A percentile compares a stretch with the other conserved stretches of the same genome.
Evolutionary conservation across 2,888 invertebrate species (phyloP).

Genomic region (Ctenicera cuprea): DNA sequence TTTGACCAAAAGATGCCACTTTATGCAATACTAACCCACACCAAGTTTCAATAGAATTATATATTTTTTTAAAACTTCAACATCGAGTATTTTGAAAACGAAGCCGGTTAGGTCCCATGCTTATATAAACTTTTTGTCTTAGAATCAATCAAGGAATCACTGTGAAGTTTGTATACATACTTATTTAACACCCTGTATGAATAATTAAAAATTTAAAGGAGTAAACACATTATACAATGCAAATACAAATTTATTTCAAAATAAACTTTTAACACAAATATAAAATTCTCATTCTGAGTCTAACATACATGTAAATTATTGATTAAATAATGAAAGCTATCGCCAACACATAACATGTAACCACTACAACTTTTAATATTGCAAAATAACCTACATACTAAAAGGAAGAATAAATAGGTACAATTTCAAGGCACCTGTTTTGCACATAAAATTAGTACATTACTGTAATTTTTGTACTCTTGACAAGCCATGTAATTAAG

Average conservation of each 20-base stretch:
- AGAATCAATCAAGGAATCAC: no score
- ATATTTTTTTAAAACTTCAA: no score
- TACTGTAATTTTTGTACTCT: conserved; percentile 4
- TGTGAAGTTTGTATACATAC: no score
- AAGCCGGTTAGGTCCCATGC: no score
- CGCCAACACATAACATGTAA: conserved; percentile 3
- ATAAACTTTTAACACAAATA: conserved; percentile 16
- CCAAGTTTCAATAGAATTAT: no score
- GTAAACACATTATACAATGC: neutral
- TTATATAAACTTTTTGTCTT: no score
- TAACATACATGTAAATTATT: conserved; percentile 20
- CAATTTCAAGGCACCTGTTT: neutral
- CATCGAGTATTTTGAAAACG: no score
- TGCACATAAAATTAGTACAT: neutral
- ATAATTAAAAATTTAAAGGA: no score
- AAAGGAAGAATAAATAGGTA: conserved; percentile 8
- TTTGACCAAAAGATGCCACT: no score
- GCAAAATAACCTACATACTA: conserved; percentile 4
- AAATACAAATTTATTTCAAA: conserved; percentile 20
- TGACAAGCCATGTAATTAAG: neutral
- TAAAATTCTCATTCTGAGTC: conserved; percentile 18
- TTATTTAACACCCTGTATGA: no score
- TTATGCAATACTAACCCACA: no score
- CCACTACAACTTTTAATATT: conserved; percentile 3
- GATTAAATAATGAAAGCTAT: conserved; percentile 18